Conservation (phyloP, 2,113 vertebrate genomes). For the Nerophis ophidion region DNA sequence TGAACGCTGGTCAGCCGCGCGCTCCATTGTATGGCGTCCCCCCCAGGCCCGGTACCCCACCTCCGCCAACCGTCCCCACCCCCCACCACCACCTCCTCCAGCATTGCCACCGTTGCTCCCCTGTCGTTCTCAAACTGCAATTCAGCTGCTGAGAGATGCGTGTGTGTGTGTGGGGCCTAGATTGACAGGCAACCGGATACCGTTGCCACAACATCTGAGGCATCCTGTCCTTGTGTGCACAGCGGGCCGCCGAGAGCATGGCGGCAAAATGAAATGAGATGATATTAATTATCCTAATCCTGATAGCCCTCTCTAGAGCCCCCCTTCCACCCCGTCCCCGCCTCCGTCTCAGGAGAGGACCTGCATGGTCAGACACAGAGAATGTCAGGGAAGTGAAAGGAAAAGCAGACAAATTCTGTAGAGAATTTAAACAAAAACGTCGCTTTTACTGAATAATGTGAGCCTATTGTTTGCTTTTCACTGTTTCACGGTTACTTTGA, state of each 20-base stretch:
- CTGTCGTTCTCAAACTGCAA: constrained; percentile 87
- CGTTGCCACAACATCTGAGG: constrained; percentile 72
- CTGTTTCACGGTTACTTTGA: constrained; percentile 36
- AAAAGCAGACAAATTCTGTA: constrained; percentile 54
- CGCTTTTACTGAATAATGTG: constrained; percentile 33
- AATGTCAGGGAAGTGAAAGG: constrained; percentile 62
- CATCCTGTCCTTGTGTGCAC: constrained; percentile 65
- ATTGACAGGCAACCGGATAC: constrained; percentile 83
- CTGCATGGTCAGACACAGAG: constrained; percentile 65
- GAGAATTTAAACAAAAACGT: constrained; percentile 54
- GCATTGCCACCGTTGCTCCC: constrained; percentile 55
- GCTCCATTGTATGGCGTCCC: constrained; percentile 84
- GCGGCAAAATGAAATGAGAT: constrained; percentile 71
- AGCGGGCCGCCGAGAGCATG: constrained; percentile 62
- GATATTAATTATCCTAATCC: constrained; percentile 76
- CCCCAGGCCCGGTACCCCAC: constrained; percentile 74
- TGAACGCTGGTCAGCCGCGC: constrained; percentile 93
- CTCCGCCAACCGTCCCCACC: constrained; percentile 10
- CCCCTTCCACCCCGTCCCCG: constrained; percentile 23
- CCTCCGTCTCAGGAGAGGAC: constrained; percentile 65
- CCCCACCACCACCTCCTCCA: constrained; percentile 18
- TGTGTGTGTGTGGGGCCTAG: constrained; percentile 54
- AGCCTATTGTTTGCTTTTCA: constrained; percentile 35
- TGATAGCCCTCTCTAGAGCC: constrained; percentile 69
- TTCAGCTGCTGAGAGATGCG: constrained; percentile 73